phyloP scores from a whole-genome alignment of 2,113 vertebrate species.

The Callipepla californica region DNA sequence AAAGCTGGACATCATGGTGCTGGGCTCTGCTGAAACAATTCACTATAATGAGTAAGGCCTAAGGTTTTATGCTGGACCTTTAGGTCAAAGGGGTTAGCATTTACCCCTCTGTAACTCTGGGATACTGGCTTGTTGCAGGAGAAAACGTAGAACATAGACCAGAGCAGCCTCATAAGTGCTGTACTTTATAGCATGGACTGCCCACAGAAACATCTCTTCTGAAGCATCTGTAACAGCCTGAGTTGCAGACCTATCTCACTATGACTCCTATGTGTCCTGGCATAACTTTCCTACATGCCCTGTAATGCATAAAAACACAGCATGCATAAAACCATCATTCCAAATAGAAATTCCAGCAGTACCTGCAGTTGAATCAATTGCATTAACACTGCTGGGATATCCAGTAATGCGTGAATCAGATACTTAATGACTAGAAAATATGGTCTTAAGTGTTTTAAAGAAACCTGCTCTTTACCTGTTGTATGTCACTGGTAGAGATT shows the following conservation, averaged over 20 bases:
- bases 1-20: not conserved
- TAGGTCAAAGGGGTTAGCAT: not conserved
- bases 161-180: not conserved
- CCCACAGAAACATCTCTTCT: not conserved
- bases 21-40: not conserved
- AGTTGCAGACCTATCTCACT: not conserved
- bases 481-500: not conserved
- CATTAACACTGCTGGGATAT: not conserved
- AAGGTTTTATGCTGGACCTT: not conserved
- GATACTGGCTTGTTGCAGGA: not conserved
- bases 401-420: not conserved
- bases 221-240: fast-evolving
- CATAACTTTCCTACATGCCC: not conserved
- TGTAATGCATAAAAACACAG: not conserved
- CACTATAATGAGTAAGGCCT: not conserved
- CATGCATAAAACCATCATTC: not conserved
- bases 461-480: not conserved
- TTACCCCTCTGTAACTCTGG: not conserved
- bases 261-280: not conserved
- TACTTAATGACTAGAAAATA: not conserved
- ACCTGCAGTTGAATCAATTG: not conserved
- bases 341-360: not conserved
- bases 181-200: not conserved
- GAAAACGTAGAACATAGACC: not conserved
- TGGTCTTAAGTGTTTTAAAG: not conserved